phyloP scores from a whole-genome alignment of 2,113 vertebrate species.

The Morone saxatilis region DNA sequence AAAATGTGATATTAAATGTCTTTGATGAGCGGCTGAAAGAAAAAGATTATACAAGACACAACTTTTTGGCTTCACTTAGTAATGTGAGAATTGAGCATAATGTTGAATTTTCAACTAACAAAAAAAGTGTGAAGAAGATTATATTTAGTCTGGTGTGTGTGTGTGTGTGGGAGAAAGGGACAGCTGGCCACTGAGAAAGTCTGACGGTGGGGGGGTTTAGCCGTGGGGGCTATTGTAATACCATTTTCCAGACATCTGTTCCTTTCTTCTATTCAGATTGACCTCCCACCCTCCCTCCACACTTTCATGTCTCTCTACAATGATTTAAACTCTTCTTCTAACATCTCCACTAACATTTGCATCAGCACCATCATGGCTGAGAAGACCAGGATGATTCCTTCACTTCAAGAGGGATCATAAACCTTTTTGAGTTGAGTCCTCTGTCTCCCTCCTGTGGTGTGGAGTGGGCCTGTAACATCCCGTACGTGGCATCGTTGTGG shows the following conservation, averaged over 20 bases:
- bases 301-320: not conserved
- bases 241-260: constrained; percentile 78
- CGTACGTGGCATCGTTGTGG: constrained; percentile 58
- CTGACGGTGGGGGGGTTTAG: constrained; percentile 19
- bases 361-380: constrained; percentile 31
- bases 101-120: constrained; percentile 2
- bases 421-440: not conserved
- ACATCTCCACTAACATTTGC: not conserved
- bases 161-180: constrained; percentile 33
- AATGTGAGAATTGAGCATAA: not conserved
- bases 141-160: not conserved
- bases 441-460: constrained; percentile 72
- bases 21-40: no score
- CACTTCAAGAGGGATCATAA: not conserved
- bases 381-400: not conserved
- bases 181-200: constrained; percentile 75
- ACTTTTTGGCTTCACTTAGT: not conserved
- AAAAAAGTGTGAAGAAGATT: not conserved
- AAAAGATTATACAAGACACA: no score
- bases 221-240: constrained; percentile 57
- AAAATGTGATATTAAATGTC: no score
- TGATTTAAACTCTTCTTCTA: not conserved
- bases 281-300: not conserved
- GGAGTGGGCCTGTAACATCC: constrained; percentile 35
- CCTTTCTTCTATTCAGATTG: constrained; percentile 65